Percentiles rank a stretch among this genome's conserved stretches.
Evolutionary conservation across 2,888 invertebrate species (phyloP).

Genomic region (Melieria picta): DNA sequence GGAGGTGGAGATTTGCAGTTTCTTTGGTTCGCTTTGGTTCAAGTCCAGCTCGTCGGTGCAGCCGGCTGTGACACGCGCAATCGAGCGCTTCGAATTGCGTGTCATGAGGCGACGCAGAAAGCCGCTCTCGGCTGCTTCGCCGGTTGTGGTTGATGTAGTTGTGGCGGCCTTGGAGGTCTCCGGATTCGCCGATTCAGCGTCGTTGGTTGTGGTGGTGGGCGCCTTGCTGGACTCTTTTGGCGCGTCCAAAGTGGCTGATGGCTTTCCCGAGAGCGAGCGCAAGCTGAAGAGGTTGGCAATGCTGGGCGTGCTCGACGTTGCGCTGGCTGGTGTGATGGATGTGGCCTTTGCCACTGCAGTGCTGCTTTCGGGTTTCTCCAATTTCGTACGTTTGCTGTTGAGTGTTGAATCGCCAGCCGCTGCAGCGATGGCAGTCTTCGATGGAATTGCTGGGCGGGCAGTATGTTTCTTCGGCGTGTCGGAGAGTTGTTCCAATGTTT

Average conservation of each 20-base stretch:
- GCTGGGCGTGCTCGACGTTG: conserved; percentile 21
- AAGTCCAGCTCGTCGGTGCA: conserved; percentile 55
- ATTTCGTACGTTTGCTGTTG: conserved; percentile 23
- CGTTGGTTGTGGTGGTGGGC: conserved; percentile 23
- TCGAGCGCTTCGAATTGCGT: conserved; percentile 78
- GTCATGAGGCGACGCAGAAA: conserved; percentile 75
- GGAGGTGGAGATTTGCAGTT: conserved; percentile 51
- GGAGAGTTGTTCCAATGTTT: conserved; percentile 53
- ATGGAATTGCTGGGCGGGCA: conserved; percentile 23
- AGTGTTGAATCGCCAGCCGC: conserved; percentile 5
- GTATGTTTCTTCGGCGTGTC: conserved; percentile 13
- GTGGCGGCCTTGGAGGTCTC: background rate
- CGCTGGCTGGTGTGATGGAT: conserved; percentile 24
- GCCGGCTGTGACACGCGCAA: conserved; percentile 66
- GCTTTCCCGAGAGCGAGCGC: conserved; percentile 49
- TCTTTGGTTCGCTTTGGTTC: conserved; percentile 56
- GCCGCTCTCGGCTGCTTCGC: conserved; percentile 68
- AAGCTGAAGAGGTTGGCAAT: conserved; percentile 47
- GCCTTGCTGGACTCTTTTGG: conserved; percentile 48
- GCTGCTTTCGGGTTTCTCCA: conserved; percentile 16
- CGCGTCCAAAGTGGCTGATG: conserved; percentile 50
- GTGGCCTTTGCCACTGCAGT: conserved; percentile 8
- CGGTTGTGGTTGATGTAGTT: background rate
- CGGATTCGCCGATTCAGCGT: conserved; percentile 54
- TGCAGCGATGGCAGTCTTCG: conserved; percentile 15